Percentiles rank a stretch among this genome's conserved stretches.
phyloP scores from a whole-genome alignment of 2,888 invertebrate species.

The Ichneumon xanthorius region DNA sequence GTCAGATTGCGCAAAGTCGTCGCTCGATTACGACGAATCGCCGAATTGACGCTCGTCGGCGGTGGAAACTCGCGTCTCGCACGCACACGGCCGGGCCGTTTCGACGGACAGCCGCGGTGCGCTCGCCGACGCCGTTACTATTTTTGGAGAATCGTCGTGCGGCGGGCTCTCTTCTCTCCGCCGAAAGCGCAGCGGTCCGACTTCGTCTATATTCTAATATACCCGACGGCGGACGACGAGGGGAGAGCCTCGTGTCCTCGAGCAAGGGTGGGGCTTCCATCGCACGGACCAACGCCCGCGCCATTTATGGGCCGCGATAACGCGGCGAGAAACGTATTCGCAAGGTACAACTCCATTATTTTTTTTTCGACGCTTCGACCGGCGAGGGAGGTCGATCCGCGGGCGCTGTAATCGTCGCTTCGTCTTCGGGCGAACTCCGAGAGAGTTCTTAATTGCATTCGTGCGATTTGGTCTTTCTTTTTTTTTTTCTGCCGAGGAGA shows the following conservation, averaged over 20 bases:
- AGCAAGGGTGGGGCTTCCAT: conserved; percentile 66
- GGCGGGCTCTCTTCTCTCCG: conserved; percentile 70
- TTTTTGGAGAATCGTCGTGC: conserved; percentile 82
- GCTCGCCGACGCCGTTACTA: conserved; percentile 79
- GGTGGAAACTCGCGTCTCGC: conserved; percentile 15
- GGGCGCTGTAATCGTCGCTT: neutral
- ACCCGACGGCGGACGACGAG: conserved; percentile 42
- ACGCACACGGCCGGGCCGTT: neutral
- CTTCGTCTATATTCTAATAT: conserved; percentile 51
- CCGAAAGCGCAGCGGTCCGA: conserved; percentile 47
- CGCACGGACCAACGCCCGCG: conserved; percentile 82
- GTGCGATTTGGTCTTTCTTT: too few species aligned
- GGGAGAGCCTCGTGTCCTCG: conserved; percentile 55
- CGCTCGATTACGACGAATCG: conserved; percentile 27
- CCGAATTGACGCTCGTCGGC: conserved; percentile 35
- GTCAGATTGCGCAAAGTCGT: neutral
- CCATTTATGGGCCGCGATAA: conserved; percentile 83
- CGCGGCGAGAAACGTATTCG: conserved; percentile 65
- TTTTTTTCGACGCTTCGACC: conserved; percentile 3
- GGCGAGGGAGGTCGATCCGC: neutral
- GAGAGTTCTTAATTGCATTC: neutral
- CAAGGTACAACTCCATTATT: conserved; percentile 45
- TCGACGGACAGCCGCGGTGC: conserved; percentile 27
- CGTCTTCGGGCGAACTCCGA: neutral
- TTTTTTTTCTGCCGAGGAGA: neutral